Base-by-base conservation (phyloP, 2,888 invertebrate genomes). In the Melitaea athalia region DNA sequence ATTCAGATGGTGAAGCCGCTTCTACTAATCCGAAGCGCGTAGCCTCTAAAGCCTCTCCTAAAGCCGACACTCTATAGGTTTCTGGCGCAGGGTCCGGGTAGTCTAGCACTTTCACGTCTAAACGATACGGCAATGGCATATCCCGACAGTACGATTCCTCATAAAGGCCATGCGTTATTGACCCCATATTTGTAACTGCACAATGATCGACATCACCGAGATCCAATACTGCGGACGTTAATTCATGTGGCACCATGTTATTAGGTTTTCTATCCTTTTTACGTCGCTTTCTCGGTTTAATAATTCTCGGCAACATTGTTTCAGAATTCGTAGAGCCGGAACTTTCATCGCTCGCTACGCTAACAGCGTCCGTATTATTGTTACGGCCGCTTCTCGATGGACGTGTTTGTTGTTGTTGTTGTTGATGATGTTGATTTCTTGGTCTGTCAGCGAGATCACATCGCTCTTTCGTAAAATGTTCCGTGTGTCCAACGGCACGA, bases 241-340 rank as follows among this genome's bases (percentile, higher is more conserved):
- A 84, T 77, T 92, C 92, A 74, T 92, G 92, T 74, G 90, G 84
- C 77, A 83, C 83, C 67, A 93, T 92, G 77, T 92, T 94, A 75
- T 93, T 91, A 47, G 96, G 96, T 88, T 97, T 96, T 76, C 97
- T 94, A 84, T 97, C 97, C 88, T 97, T 98, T 95, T 97, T 98
- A 83, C 97, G 95, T 63, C 98, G 94, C 85, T 98, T 98, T 62
- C 98, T 93, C 7, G 97, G 97, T 86, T 98, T 98, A 79, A 98
- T 97, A 74, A 98, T 97, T 77, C 98, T 94, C 74, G 97, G 97
- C 81, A 97, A 90, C 89, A 96, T 96, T 74, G 95, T 96, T 82
- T 96, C 97, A 11, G 95, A 93, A 79, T 93, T 92, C 57, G 88
- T 90, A 57, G 93, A 93, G 69, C 95, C 95, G 77, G 95, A 95